Conservation (phyloP, 2,888 invertebrate genomes). For the Agriopis aurantiaria region DNA sequence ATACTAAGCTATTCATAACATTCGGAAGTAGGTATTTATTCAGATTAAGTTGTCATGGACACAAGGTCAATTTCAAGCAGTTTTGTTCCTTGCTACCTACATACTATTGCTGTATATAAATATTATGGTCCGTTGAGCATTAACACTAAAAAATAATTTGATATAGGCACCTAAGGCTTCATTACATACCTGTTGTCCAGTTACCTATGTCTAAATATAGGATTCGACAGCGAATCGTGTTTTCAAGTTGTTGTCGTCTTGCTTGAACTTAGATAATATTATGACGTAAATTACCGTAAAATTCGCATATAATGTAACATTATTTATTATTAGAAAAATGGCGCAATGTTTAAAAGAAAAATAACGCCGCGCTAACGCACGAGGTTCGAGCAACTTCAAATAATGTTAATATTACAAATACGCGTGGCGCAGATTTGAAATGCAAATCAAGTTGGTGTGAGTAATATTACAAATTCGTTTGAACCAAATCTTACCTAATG, state of each 20-base stretch:
- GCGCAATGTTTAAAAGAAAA: constrained; percentile 11
- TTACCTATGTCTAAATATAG: too few relatives aligned
- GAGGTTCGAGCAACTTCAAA: constrained; percentile 9
- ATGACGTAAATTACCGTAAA: too few relatives aligned
- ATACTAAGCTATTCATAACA: constrained; percentile 33
- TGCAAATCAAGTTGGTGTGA: constrained; percentile 24
- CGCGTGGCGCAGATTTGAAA: constrained; percentile 20
- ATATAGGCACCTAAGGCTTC: too few relatives aligned
- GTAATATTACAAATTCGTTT: constrained; percentile 22
- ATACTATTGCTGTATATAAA: background rate
- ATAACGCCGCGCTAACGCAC: constrained; percentile 2
- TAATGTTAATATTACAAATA: constrained; percentile 18
- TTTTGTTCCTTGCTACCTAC: background rate
- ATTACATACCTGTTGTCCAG: too few relatives aligned
- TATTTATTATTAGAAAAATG: constrained; percentile 7
- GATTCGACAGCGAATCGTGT: too few relatives aligned
- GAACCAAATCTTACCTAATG: constrained; percentile 11
- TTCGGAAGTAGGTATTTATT: constrained; percentile 43
- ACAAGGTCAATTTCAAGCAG: constrained; percentile 30
- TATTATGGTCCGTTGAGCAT: background rate
- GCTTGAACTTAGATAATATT: too few relatives aligned
- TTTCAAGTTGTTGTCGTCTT: too few relatives aligned
- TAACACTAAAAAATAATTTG: too few relatives aligned
- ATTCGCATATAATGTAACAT: too few relatives aligned
- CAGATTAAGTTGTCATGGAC: constrained; percentile 31